phyloP scores from a whole-genome alignment of 2,888 invertebrate genomes.

The Rhingia campestris region DNA sequence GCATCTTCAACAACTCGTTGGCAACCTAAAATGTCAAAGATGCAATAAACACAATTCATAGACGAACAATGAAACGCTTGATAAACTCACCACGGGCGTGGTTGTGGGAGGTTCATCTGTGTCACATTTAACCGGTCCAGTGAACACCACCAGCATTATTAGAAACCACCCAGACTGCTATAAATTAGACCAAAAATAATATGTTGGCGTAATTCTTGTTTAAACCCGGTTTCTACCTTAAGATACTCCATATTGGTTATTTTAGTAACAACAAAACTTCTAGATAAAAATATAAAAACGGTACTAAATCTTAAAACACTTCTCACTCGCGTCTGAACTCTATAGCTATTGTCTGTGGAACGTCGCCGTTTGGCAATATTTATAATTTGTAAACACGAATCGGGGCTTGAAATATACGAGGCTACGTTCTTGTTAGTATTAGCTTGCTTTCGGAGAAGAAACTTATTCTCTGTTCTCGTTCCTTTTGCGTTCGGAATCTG shows the following conservation, averaged over 20 bases:
- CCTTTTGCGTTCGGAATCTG: slow-evolving; percentile 9
- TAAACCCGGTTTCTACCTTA: slow-evolving; percentile 54
- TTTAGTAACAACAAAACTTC: background rate
- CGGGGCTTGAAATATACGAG: background rate
- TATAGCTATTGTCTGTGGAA: slow-evolving; percentile 44
- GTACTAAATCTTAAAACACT: slow-evolving; percentile 36
- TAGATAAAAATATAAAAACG: slow-evolving; percentile 43
- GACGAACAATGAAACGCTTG: background rate
- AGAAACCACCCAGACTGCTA: slow-evolving; percentile 34
- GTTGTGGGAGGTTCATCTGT: slow-evolving; percentile 1
- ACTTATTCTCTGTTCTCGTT: slow-evolving; percentile 8
- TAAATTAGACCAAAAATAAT: slow-evolving; percentile 27
- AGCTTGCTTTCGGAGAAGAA: slow-evolving; percentile 6
- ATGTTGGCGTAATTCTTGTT: background rate
- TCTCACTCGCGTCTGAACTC: slow-evolving; percentile 61
- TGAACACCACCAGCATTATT: background rate
- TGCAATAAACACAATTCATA: background rate
- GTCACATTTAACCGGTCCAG: background rate
- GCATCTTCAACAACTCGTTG: background rate
- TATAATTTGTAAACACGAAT: slow-evolving; percentile 10
- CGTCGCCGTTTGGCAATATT: slow-evolving; percentile 31
- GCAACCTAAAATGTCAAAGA: slow-evolving; percentile 36
- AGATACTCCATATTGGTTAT: slow-evolving; percentile 24
- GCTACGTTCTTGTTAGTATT: slow-evolving; percentile 12
- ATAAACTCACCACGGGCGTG: slow-evolving; percentile 15